Conservation (phyloP, 1,140 invertebrate genomes). For the Limonius californicus region DNA sequence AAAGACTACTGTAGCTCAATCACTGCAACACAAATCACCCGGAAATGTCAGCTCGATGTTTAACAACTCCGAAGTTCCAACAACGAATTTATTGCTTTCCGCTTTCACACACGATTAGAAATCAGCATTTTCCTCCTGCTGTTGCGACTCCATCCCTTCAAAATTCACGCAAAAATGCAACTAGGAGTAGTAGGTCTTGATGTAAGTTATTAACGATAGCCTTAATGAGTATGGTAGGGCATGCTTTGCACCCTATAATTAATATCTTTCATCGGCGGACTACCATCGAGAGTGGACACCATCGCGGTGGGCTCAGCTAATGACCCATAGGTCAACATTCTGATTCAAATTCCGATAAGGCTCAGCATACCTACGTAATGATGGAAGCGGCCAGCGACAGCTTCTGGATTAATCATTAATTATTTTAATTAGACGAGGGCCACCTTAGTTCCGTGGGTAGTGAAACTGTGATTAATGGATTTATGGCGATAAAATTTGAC, state of each 20-base stretch:
- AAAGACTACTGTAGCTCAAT: neutral
- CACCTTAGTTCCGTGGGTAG: too few relatives aligned
- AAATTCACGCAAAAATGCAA: too few relatives aligned
- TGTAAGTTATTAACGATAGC: neutral
- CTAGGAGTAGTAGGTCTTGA: neutral
- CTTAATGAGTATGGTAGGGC: too few relatives aligned
- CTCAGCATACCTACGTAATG: constrained; percentile 3
- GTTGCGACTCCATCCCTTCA: too few relatives aligned
- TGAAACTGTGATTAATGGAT: too few relatives aligned
- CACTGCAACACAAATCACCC: neutral
- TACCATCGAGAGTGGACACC: neutral
- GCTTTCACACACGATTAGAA: too few relatives aligned
- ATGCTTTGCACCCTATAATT: neutral
- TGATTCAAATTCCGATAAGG: constrained; percentile 6
- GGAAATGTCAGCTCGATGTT: too few relatives aligned
- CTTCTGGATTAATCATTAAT: neutral
- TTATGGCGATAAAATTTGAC: too few relatives aligned
- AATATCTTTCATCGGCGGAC: neutral
- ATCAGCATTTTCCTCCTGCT: too few relatives aligned
- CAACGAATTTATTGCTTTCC: too few relatives aligned
- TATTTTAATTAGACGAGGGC: neutral
- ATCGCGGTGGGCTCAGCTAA: neutral
- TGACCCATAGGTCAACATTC: neutral
- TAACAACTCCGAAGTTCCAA: too few relatives aligned
- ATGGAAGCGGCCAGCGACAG: neutral